Percentiles rank a stretch among this genome's conserved stretches.
Evolutionary conservation across 2,113 vertebrate genomes (phyloP).

Genomic region (Ciconia stormi): DNA sequence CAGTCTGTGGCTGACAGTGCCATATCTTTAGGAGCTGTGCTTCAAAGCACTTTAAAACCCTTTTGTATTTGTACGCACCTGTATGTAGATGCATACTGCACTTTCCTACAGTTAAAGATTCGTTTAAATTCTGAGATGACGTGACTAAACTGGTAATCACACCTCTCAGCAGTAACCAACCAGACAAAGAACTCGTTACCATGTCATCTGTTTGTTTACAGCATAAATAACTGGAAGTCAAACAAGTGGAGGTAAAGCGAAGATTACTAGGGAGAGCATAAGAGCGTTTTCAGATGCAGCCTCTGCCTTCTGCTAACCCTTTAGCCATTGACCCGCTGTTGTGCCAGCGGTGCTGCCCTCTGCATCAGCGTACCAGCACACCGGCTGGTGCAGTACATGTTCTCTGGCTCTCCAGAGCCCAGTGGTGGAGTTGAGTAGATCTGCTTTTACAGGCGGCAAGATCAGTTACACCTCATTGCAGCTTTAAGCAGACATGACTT

Average conservation of each 20-base stretch:
- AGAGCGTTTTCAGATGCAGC: fast-evolving
- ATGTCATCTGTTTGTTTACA: not conserved
- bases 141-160: not conserved
- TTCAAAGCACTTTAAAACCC: not conserved
- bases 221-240: not conserved
- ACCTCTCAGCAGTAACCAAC: not conserved
- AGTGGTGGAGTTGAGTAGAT: not conserved
- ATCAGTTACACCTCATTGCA: not conserved
- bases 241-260: not conserved
- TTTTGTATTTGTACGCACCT: not conserved
- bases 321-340: fast-evolving
- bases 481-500: not conserved
- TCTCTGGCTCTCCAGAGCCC: not conserved
- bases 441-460: not conserved
- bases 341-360: not conserved
- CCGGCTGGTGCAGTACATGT: fast-evolving
- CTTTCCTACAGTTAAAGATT: not conserved
- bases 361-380: no score
- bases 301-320: not conserved
- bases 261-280: not conserved
- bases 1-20: not conserved
- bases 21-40: not conserved
- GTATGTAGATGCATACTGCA: not conserved
- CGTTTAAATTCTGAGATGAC: not conserved
- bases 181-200: not conserved